Percentiles rank a stretch among this genome's conserved stretches.
Conservation (phyloP, 2,797 vertebrate genomes). For the Ceryle rudis region DNA sequence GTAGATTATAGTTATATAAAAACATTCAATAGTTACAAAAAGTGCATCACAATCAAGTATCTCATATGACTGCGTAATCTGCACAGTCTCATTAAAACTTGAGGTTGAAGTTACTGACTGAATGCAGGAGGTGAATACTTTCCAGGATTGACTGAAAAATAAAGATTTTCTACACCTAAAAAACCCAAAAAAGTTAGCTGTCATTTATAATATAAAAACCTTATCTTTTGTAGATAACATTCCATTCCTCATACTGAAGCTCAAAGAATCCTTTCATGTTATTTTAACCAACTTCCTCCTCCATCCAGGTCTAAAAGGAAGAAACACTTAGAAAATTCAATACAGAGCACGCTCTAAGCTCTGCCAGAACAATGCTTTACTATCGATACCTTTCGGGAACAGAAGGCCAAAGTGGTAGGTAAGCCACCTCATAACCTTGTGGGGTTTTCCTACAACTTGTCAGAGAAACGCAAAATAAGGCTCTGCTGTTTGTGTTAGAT, state of each 20-base stretch:
- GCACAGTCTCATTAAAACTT: background rate
- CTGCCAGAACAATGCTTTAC: slow-evolving; percentile 7
- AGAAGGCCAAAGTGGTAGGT: background rate
- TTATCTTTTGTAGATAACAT: background rate
- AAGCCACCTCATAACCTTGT: background rate
- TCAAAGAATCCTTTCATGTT: slow-evolving; percentile 26
- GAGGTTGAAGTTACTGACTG: background rate
- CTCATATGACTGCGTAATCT: background rate
- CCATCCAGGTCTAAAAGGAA: background rate
- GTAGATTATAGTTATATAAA: background rate
- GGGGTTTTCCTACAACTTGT: background rate
- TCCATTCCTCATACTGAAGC: background rate
- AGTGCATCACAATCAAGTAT: background rate
- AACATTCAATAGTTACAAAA: background rate
- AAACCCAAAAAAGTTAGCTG: background rate
- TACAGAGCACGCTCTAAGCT: slow-evolving; percentile 1
- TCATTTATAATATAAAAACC: background rate
- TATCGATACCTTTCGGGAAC: background rate
- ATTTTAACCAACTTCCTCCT: slow-evolving; percentile 44
- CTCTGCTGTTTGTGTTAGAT: background rate
- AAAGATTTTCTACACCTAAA: background rate
- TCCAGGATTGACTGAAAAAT: background rate
- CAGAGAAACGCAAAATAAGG: background rate
- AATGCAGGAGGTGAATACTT: background rate
- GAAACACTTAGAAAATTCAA: background rate